Evolutionary conservation across 2,797 vertebrate species (phyloP).

Genomic region (Pterois miles): DNA sequence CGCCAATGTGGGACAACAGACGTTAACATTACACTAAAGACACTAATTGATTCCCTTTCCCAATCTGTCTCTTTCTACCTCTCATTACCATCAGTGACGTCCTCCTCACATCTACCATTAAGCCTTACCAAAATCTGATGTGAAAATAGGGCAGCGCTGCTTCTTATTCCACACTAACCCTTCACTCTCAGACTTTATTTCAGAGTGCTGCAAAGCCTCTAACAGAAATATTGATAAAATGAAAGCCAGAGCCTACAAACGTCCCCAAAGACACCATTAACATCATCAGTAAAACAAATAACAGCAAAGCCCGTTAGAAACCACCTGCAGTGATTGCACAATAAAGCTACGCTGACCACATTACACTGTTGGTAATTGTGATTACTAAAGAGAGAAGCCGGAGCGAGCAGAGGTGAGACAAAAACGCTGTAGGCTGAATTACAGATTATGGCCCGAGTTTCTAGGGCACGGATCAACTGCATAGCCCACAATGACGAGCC

Average conservation of each 20-base stretch:
- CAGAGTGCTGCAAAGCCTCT: conserved; percentile 6
- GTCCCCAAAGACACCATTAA: conserved; percentile 46
- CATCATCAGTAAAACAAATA: conserved; percentile 44
- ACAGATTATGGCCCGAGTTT: conserved; percentile 55
- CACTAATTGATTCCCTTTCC: conserved; percentile 34
- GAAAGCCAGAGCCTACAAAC: conserved; percentile 32
- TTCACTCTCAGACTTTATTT: conserved; percentile 9
- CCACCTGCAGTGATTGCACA: conserved; percentile 22
- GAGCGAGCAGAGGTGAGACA: conserved; percentile 47
- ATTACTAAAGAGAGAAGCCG: conserved; percentile 52
- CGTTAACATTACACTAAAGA: conserved; percentile 38
- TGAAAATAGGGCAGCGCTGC: conserved; percentile 40
- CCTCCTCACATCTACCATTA: conserved; percentile 8
- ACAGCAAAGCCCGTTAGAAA: conserved; percentile 23
- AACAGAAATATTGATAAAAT: conserved; percentile 34
- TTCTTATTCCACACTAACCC: conserved; percentile 12
- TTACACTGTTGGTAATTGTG: conserved; percentile 64
- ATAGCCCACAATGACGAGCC: conserved; percentile 48
- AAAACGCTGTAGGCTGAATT: conserved; percentile 47
- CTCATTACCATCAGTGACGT: conserved; percentile 5
- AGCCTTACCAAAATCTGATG: conserved; percentile 12
- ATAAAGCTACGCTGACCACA: conserved; percentile 41
- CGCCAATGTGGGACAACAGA: conserved; percentile 30
- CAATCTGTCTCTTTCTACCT: conserved; percentile 27
- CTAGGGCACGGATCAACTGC: conserved; percentile 57